Evolutionary conservation across 2,797 vertebrate genomes (phyloP), one percentile per base, ranked within the genome.

Genomic region (Chrysocyon brachyurus): DNA sequence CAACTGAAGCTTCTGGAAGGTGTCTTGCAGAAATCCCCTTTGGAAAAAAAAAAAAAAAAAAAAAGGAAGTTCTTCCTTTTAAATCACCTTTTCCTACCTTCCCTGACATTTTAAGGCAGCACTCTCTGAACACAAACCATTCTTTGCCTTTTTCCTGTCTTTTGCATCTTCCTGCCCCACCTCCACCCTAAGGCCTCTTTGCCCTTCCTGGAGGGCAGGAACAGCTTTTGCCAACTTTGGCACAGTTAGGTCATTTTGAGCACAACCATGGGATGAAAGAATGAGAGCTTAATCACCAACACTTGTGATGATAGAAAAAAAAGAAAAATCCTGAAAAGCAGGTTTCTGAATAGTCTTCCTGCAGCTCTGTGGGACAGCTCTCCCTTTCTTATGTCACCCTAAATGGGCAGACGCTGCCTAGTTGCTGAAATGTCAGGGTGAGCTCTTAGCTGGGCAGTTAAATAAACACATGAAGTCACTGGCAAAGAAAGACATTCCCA

Each of bases 401-500:
- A 95, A 92, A 82, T 95, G 70, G 36, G 59, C 10, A 59, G 57
- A 33, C 85, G 90, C 77, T 77, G 79, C 63, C 79, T 93, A 2
- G 3, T 49, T 82, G 66, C 93, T 52, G n/a, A 96, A 81, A 97
- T 87, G 90, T 97, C 97, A 96, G 90, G 64, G 68, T 84, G 85
- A 97, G 87, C 70, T 86, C 56, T 94, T 52, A 36, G 49, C 70
- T 68, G 87, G 77, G 89, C 84, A 87, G 68, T 90, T 57, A 89
- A 93, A 82, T 72, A 94, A 97, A 87, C 66, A 93, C 22, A n/a
- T 56, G 5, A 97, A 88, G 86, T 96, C 87, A 82, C 92, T 91
- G 70, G 87, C 87, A 95, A 84, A 92, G 77, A 85, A 40, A 56
- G 94, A 84, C 8, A 46, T 79, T 97, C 57, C 82, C 78, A 66